A percentile compares a stretch with the other conserved stretches of the same genome.
phyloP scores from a whole-genome alignment of 2,888 invertebrate genomes.

The Drosophila dives region DNA sequence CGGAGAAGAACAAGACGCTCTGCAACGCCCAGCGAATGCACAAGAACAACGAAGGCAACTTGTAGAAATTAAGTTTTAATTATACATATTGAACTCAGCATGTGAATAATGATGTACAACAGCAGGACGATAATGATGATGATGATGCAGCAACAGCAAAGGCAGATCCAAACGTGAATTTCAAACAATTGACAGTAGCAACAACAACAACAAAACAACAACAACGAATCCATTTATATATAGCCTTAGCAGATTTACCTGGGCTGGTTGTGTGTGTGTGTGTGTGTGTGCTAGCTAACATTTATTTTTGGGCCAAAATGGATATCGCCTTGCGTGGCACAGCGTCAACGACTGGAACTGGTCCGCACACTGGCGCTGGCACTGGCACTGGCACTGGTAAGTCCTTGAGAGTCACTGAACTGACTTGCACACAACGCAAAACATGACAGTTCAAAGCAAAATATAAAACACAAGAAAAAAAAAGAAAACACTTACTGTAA shows the following conservation, averaged over 20 bases:
- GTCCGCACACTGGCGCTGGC: conserved; percentile 55
- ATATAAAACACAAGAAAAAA: conserved; percentile 12
- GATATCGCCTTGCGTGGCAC: conserved; percentile 75
- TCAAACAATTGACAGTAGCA: conserved; percentile 25
- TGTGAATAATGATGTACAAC: conserved; percentile 9
- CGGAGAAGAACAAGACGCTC: conserved; percentile 2
- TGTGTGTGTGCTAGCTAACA: conserved; percentile 54
- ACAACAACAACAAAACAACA: conserved; percentile 22
- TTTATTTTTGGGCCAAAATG: conserved; percentile 72
- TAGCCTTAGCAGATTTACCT: conserved; percentile 45
- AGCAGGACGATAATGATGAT: conserved; percentile 6
- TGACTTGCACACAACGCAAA: conserved; percentile 26
- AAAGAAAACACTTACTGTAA: conserved; percentile 11
- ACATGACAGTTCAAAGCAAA: conserved; percentile 23
- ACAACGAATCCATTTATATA: conserved; percentile 53
- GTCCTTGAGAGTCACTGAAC: conserved; percentile 71
- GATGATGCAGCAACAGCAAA: conserved; percentile 13
- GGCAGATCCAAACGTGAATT: conserved; percentile 26
- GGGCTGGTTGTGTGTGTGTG: conserved; percentile 23
- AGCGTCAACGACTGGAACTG: conserved; percentile 50
- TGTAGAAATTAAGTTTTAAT: conserved; percentile 68
- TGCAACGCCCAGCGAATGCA: conserved; percentile 49
- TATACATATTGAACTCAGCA: conserved; percentile 53
- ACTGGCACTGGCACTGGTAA: conserved; percentile 58
- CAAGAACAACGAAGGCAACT: conserved; percentile 54